These are phyloP conservation scores for Manacus vitellinus DNA, from an alignment of 2,113 vertebrate species.

Conservation along the genomic window DNA sequence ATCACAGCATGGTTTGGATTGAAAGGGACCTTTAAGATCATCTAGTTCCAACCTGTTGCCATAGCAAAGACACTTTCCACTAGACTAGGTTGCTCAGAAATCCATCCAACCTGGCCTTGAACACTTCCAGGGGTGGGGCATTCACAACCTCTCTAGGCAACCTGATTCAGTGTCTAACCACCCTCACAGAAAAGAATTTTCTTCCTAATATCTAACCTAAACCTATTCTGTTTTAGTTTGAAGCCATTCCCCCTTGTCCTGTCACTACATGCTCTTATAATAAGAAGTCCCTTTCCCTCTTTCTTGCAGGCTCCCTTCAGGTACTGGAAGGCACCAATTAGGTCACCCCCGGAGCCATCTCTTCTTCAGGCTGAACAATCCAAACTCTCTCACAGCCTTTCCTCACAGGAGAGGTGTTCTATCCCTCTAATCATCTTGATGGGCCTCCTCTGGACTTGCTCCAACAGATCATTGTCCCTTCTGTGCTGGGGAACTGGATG, in stretches of 20 bases:
- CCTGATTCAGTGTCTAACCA: not conserved
- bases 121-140: not conserved
- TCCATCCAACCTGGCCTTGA: not conserved
- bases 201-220: not conserved
- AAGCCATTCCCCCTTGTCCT: not conserved
- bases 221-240: not conserved
- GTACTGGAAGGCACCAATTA: not conserved
- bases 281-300: not conserved
- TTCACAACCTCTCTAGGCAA: not conserved
- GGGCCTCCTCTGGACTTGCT: not conserved
- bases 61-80: rapidly evolving
- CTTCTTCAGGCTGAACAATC: not conserved
- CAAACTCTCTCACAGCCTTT: not conserved
- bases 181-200: not conserved
- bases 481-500: not conserved
- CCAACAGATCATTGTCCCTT: not conserved
- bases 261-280: not conserved
- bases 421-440: too few species aligned
- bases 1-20: not conserved
- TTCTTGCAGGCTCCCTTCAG: not conserved
- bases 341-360: not conserved
- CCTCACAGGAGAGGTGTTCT: not conserved
- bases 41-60: not conserved
- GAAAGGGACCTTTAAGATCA: not conserved
- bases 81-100: not conserved